Conservation (phyloP, 2,888 invertebrate genomes). For the Noctua pronuba region DNA sequence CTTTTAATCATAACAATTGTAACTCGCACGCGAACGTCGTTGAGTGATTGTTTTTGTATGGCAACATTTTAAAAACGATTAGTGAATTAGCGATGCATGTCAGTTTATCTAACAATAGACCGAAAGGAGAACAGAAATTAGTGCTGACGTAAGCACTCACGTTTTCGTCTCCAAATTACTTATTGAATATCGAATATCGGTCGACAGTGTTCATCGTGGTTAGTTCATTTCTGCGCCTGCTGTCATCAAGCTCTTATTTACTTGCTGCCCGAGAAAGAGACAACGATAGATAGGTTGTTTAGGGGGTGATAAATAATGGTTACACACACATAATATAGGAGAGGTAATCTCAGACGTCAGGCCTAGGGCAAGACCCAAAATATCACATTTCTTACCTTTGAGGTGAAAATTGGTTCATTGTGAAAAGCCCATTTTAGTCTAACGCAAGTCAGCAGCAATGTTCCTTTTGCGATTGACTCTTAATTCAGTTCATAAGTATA, state of each 20-base stretch:
- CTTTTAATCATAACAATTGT: constrained; percentile 56
- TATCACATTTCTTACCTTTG: not conserved
- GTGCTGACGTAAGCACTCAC: constrained; percentile 11
- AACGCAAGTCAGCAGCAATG: not conserved
- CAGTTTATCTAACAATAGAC: constrained; percentile 26
- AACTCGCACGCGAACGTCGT: constrained; percentile 27
- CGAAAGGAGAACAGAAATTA: constrained; percentile 13
- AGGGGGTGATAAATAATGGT: not conserved
- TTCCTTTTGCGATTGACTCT: not conserved
- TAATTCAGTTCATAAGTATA: not conserved
- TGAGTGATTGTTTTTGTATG: constrained; percentile 23
- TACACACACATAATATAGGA: not conserved
- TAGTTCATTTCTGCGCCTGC: not conserved
- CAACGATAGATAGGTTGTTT: not conserved
- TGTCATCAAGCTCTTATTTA: not conserved
- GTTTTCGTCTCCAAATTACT: not conserved
- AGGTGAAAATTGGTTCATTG: not conserved
- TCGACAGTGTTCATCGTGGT: not conserved
- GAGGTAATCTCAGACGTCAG: not conserved
- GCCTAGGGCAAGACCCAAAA: not conserved
- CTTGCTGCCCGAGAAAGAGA: not conserved
- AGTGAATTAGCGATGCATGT: constrained; percentile 21
- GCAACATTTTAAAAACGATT: constrained; percentile 19
- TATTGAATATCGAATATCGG: not conserved
- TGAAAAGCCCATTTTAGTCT: not conserved